Evolutionary conservation across 2,888 invertebrate genomes (phyloP).

Genomic region (Leucozona laternaria): DNA sequence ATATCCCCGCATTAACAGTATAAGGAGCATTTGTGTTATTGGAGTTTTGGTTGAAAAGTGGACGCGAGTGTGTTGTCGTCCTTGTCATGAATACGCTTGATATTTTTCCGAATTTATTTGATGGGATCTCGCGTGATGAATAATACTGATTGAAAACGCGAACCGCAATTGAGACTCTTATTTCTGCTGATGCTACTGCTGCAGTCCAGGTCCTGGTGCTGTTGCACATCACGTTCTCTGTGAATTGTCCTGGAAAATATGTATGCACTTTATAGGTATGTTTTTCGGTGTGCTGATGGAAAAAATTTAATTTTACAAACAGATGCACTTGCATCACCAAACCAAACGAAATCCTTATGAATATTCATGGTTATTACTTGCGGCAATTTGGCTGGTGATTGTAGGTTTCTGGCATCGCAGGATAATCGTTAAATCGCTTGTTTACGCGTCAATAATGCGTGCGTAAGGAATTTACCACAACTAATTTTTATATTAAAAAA

Average conservation of each 20-base stretch:
- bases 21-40: not conserved
- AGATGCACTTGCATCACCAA: constrained; percentile 40
- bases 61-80: constrained; percentile 10
- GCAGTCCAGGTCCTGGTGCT: not conserved
- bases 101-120: constrained; percentile 43
- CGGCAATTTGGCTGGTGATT: constrained; percentile 49
- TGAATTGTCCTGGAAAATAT: constrained; percentile 63
- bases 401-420: constrained; percentile 10
- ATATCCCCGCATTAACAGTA: not conserved
- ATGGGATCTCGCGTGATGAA: constrained; percentile 45
- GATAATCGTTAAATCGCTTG: constrained; percentile 70
- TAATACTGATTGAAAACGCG: constrained; percentile 42
- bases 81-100: constrained; percentile 17
- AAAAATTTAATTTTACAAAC: constrained; percentile 58
- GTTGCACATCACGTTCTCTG: constrained; percentile 17
- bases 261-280: constrained; percentile 22
- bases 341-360: constrained; percentile 57
- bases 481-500: constrained; percentile 21
- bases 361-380: constrained; percentile 65
- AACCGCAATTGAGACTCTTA: constrained; percentile 33
- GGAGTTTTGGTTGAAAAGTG: not conserved
- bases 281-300: not conserved
- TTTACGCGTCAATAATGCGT: constrained; percentile 72
- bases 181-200: not conserved
- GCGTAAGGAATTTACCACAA: constrained; percentile 29